phyloP scores from a whole-genome alignment of 1,140 invertebrate genomes.

The Drosophila equinoxialis region DNA sequence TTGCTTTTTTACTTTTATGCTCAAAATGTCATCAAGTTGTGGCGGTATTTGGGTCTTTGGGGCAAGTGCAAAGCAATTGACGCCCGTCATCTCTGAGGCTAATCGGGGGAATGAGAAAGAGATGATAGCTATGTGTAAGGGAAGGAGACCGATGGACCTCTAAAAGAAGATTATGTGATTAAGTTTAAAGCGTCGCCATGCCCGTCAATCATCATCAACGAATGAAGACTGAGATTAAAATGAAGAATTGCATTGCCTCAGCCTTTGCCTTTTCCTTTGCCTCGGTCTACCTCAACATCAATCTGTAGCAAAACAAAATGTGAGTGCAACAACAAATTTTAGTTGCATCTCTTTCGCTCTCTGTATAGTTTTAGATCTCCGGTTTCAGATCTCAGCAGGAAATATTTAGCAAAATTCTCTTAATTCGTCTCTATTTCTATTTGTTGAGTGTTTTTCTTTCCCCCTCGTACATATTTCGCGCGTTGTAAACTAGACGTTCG shows the following conservation, averaged over 20 bases:
- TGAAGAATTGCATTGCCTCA: constrained; percentile 20
- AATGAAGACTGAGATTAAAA: not conserved
- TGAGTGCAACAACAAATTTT: constrained; percentile 2
- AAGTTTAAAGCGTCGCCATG: constrained; percentile 42
- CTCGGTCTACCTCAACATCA: constrained; percentile 1
- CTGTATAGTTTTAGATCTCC: not conserved
- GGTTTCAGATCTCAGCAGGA: constrained; percentile 59
- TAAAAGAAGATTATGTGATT: constrained; percentile 63
- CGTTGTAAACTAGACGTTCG: constrained; percentile 57
- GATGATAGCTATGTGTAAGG: not conserved
- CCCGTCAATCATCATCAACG: constrained; percentile 57
- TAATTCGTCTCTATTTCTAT: constrained; percentile 25
- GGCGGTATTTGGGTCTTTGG: constrained; percentile 72
- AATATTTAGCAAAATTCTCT: constrained; percentile 59
- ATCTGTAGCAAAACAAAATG: too few relatives aligned
- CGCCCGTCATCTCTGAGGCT: constrained; percentile 30
- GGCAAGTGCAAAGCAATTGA: constrained; percentile 82
- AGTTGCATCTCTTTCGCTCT: constrained; percentile 1
- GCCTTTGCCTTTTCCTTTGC: not conserved
- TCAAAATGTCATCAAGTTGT: constrained; percentile 28
- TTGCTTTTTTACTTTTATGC: not conserved
- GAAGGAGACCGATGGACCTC: constrained; percentile 17
- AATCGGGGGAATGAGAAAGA: not conserved
- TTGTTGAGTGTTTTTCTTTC: not conserved
- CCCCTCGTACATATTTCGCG: not conserved